A percentile compares a stretch with the other conserved stretches of the same genome.
phyloP scores from a whole-genome alignment of 2,113 vertebrate genomes.

The Zootoca vivipara region DNA sequence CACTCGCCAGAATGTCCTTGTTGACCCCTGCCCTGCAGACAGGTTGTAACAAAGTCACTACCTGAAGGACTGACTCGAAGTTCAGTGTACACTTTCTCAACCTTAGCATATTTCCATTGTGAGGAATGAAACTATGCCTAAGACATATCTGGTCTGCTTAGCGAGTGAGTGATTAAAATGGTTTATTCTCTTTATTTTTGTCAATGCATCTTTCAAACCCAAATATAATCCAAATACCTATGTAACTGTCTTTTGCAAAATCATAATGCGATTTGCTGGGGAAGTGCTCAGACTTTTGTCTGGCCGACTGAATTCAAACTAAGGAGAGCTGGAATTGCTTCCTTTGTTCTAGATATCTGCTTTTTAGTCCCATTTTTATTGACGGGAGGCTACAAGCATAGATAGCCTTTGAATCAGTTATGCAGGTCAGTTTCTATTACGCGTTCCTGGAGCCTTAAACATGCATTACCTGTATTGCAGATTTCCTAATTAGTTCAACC shows the following conservation, averaged over 20 bases:
- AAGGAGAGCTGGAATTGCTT: slow-evolving; percentile 22
- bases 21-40: background rate
- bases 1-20: no score
- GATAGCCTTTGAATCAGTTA: background rate
- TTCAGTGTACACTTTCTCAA: background rate
- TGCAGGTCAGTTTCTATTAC: slow-evolving; percentile 46
- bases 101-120: background rate
- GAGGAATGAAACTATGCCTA: slow-evolving; percentile 6
- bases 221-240: background rate
- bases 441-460: slow-evolving; percentile 52
- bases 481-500: slow-evolving; percentile 67
- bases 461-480: slow-evolving; percentile 64
- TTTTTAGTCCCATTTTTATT: slow-evolving; percentile 22
- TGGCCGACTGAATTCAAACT: slow-evolving; percentile 29
- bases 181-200: background rate
- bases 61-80: background rate
- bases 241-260: slow-evolving; percentile 16
- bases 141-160: background rate
- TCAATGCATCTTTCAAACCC: background rate
- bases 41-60: background rate
- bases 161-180: background rate
- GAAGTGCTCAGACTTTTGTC: background rate
- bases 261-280: slow-evolving; percentile 8
- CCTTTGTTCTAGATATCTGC: slow-evolving; percentile 25
- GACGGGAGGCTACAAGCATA: slow-evolving; percentile 29